These are phyloP conservation scores for Idaea straminata DNA, from an alignment of 2,888 invertebrate genomes.

Conservation along the genomic window DNA sequence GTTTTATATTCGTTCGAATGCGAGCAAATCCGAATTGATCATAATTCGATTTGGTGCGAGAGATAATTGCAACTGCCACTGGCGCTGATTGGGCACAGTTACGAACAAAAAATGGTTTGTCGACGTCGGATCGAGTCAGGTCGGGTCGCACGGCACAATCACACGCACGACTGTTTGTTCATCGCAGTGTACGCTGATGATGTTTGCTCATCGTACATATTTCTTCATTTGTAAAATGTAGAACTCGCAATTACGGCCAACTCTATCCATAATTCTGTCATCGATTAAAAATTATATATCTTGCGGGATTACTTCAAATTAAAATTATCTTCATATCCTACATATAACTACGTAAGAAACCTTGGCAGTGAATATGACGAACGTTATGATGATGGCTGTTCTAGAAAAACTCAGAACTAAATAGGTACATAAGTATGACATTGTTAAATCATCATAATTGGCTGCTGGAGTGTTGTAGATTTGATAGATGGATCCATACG, in stretches of 20 bases:
- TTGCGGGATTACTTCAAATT: neutral
- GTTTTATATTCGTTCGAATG: conserved; percentile 79
- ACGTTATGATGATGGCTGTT: conserved; percentile 61
- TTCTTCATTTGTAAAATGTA: conserved; percentile 39
- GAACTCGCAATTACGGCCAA: conserved; percentile 22
- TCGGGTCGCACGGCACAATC: conserved; percentile 54
- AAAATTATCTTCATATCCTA: conserved; percentile 17
- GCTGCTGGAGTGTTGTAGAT: neutral
- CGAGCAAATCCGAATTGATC: conserved; percentile 81
- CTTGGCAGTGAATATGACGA: conserved; percentile 67
- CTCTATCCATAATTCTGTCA: conserved; percentile 9
- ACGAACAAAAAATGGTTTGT: conserved; percentile 63
- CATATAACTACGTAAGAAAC: conserved; percentile 40
- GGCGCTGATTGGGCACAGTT: conserved; percentile 73
- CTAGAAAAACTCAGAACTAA: conserved; percentile 34
- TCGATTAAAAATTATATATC: neutral
- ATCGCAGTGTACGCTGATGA: conserved; percentile 65
- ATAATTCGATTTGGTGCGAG: conserved; percentile 78
- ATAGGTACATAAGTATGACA: neutral
- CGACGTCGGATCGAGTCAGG: conserved; percentile 35
- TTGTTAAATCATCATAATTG: conserved; percentile 7
- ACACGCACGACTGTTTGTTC: conserved; percentile 71
- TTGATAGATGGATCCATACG: conserved; percentile 8
- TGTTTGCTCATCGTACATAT: conserved; percentile 65
- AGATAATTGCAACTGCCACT: conserved; percentile 80